Base-by-base conservation (phyloP, 2,888 invertebrate species). In the Macrosiphum euphorbiae region DNA sequence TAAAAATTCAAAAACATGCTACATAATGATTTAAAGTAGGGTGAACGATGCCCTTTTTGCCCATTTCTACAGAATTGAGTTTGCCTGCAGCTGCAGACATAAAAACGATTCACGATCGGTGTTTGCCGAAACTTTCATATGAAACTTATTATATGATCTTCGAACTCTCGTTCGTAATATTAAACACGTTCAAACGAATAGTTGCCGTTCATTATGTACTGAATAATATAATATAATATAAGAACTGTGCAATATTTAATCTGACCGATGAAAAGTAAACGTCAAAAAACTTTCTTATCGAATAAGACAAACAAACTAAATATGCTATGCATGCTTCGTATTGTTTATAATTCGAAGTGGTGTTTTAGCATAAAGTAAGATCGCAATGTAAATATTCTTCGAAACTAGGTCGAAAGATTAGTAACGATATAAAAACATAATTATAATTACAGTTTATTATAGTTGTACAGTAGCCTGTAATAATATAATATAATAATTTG, bases 241-340 rank as follows among this genome's bases (percentile, higher is more conserved):
- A 20, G 20, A 35, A 78, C 20, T 78, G 50, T n/a, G 91, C 16
- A 52, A 52, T 84, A 78, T 91, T 91, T 84, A 84, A 84, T 55
- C 50, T 91, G 91, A 91, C 84, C 85, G 44, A 52, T 58, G 86
- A 86, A 86, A 86, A 58, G 91, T 58, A 85, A 86, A 91, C 86
- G 47, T 47, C 86, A 58, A 58, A n/a, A 91, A 91, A 52, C 78
- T 91, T 91, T 58, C 52, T 4, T 24, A 20, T 88, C 26, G 50
- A 35, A 35, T 78, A 92, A 50, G 61, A 47, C 41, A 47, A 86
- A 50, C 91, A 86, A 55, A 67, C 35, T 58, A 86, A 16, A 26
- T 20, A 16, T 13, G 44, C 86, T 47, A n/a, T 47, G 13, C 28
- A 58, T n/a, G n/a, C 35, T 67, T 35, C 78, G 7, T 16, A 35